Evolutionary conservation across 1,140 invertebrate genomes (phyloP).

Genomic region (Leptonema lineaticorne): DNA sequence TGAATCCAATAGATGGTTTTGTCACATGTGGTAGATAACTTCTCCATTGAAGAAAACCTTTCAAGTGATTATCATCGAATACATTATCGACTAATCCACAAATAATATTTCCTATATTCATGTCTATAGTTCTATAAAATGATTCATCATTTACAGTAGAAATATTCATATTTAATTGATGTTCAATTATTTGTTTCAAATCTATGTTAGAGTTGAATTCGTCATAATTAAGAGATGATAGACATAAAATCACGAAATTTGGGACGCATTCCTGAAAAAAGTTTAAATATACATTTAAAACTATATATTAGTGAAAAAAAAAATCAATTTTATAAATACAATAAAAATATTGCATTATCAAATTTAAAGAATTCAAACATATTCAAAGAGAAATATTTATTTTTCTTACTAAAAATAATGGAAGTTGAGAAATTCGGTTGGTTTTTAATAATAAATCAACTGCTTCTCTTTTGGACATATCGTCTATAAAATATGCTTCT

Average conservation of each 20-base stretch:
- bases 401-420: constrained; percentile 11
- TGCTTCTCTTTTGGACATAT: not conserved
- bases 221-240: constrained; percentile 18
- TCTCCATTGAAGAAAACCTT: constrained; percentile 40
- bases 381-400: not conserved
- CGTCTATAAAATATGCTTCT: constrained; percentile 7
- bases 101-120: constrained; percentile 48
- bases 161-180: constrained; percentile 39
- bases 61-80: constrained; percentile 42
- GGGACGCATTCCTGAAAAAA: constrained; percentile 35
- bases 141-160: constrained; percentile 45
- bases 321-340: not conserved
- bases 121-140: constrained; percentile 48
- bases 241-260: constrained; percentile 15
- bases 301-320: not conserved
- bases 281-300: too few relatives aligned
- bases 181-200: not conserved
- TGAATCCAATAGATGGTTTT: constrained; percentile 42
- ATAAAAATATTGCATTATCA: not conserved
- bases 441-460: not conserved
- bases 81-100: constrained; percentile 44
- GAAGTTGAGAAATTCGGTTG: not conserved
- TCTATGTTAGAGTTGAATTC: not conserved
- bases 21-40: constrained; percentile 39
- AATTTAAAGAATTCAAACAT: not conserved